These are phyloP conservation scores for Plebejus argus DNA, from an alignment of 2,888 invertebrate genomes.

Conservation along the genomic window DNA sequence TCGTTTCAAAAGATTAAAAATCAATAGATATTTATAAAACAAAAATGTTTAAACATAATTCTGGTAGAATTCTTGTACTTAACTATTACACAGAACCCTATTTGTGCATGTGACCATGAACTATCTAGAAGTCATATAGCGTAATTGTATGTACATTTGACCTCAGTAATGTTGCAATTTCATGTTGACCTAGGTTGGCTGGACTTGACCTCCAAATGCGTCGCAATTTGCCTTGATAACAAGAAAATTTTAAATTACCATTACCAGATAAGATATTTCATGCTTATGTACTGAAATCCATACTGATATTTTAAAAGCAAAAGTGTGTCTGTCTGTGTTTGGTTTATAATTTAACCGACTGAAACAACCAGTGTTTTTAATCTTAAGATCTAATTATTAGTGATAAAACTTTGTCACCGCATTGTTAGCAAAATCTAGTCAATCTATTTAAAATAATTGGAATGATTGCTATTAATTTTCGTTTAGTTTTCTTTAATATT, in stretches of 20 bases:
- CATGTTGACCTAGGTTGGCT: conserved; percentile 20
- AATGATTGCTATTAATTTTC: not conserved
- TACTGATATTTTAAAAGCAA: not conserved
- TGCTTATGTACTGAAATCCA: not conserved
- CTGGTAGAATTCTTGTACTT: not conserved
- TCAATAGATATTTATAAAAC: not conserved
- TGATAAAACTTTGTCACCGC: not conserved
- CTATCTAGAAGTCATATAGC: not conserved
- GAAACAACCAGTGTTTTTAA: not conserved
- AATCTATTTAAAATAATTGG: not conserved
- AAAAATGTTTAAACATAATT: not conserved
- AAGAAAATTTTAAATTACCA: conserved; percentile 8
- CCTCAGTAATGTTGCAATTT: not conserved
- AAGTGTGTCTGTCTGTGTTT: not conserved
- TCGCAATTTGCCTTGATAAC: not conserved
- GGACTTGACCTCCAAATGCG: conserved; percentile 6
- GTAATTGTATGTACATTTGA: not conserved
- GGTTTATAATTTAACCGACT: not conserved
- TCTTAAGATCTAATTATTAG: not conserved
- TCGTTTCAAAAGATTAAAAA: not conserved
- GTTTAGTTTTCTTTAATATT: not conserved
- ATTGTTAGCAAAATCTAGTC: not conserved
- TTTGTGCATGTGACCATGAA: not conserved
- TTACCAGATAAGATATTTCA: not conserved
- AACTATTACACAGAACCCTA: not conserved